Conservation (phyloP, 2,888 invertebrate genomes). For the Luperina nickerlii region DNA sequence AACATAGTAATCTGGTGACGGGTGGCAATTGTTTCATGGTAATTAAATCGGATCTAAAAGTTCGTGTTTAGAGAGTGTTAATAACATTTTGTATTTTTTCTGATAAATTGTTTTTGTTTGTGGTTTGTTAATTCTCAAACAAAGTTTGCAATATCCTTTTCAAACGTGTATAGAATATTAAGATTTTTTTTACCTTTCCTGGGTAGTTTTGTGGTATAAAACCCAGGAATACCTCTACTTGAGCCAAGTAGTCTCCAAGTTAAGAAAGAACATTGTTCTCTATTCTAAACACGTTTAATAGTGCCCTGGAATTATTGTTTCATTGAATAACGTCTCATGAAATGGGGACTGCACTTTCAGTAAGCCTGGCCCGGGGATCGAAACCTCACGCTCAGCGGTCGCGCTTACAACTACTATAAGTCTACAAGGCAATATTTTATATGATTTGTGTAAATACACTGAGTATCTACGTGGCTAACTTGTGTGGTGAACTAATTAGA, state of each 20-base stretch:
- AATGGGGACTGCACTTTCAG: background rate
- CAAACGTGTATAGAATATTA: background rate
- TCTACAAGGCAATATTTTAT: background rate
- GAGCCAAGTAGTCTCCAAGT: no score
- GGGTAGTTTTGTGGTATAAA: no score
- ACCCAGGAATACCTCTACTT: no score
- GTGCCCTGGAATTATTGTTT: no score
- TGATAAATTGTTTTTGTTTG: background rate
- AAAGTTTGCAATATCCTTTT: background rate
- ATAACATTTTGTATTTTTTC: background rate
- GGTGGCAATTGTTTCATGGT: slow-evolving; percentile 30
- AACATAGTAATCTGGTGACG: slow-evolving; percentile 14
- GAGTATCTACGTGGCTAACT: background rate
- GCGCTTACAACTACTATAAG: background rate
- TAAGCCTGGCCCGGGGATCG: background rate
- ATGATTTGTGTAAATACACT: background rate
- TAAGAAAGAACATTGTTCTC: no score
- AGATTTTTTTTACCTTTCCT: background rate
- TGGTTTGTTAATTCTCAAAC: background rate
- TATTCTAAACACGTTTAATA: no score
- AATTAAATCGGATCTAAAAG: slow-evolving; percentile 19
- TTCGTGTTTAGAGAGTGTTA: background rate
- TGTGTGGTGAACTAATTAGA: background rate
- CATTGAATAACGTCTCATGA: no score
- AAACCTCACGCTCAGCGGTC: background rate